Evolutionary conservation across 2,113 vertebrate genomes (phyloP).

Genomic region (Vidua macroura): DNA sequence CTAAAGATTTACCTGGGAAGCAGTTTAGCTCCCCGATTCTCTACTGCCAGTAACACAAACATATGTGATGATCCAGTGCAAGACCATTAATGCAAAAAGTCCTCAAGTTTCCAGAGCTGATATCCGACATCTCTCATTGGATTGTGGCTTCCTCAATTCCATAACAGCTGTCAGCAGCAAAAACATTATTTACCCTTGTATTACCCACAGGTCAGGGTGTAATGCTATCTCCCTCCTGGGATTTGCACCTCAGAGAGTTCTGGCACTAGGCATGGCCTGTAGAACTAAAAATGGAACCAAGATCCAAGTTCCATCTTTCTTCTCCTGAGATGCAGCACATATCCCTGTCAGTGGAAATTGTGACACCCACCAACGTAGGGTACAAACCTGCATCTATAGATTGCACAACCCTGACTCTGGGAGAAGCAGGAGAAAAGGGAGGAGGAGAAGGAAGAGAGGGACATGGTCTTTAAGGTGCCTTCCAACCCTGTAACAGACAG

Average conservation of each 20-base stretch:
- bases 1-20: neutral
- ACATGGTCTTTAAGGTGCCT: neutral
- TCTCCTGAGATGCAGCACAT: neutral
- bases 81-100: neutral
- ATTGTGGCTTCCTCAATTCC: neutral
- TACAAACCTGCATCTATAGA: neutral
- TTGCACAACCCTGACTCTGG: neutral
- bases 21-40: neutral
- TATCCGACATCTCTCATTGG: neutral
- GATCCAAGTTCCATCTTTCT: neutral
- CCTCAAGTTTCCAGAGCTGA: neutral
- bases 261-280: neutral
- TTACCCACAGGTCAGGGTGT: conserved; percentile 26
- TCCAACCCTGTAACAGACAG: neutral
- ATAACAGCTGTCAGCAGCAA: conserved; percentile 10
- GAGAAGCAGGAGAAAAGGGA: neutral
- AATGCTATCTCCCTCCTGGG: conserved; percentile 7
- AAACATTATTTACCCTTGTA: conserved; percentile 32
- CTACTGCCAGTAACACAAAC: neutral
- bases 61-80: neutral
- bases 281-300: conserved; percentile 45
- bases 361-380: neutral
- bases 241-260: conserved; percentile 1
- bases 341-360: neutral
- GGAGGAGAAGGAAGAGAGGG: neutral